Percentiles rank a stretch among this genome's conserved stretches.
These are phyloP conservation scores for Ormyrus pomaceus DNA, from an alignment of 2,888 invertebrate genomes.

Conservation along the genomic window DNA sequence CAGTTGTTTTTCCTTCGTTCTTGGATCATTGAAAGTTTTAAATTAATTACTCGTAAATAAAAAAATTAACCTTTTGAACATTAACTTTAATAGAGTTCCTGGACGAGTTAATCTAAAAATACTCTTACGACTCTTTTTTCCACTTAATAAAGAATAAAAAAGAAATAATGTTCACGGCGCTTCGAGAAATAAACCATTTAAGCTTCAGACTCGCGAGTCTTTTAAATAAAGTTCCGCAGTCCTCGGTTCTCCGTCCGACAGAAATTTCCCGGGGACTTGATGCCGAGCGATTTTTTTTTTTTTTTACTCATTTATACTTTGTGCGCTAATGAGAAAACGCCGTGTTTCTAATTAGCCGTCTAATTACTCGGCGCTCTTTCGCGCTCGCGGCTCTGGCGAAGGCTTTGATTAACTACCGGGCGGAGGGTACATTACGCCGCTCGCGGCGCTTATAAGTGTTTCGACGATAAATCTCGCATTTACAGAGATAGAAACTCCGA, in stretches of 20 bases:
- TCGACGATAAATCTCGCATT: constrained; percentile 43
- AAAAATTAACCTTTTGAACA: too few relatives aligned
- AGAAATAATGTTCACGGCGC: constrained; percentile 18
- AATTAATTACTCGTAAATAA: too few relatives aligned
- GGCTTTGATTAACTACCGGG: constrained; percentile 54
- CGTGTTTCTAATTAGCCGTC: constrained; percentile 61
- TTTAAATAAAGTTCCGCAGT: constrained; percentile 24
- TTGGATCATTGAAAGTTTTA: too few relatives aligned
- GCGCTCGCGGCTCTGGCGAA: constrained; percentile 28
- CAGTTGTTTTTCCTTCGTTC: too few relatives aligned
- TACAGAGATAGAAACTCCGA: not conserved
- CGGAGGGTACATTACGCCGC: not conserved
- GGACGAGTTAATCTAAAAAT: constrained; percentile 46
- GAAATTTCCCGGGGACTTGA: constrained; percentile 12
- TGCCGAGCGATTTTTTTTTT: not conserved
- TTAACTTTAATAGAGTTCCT: not conserved
- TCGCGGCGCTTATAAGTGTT: constrained; percentile 33
- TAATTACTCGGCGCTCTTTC: constrained; percentile 60
- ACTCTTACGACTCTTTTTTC: constrained; percentile 21
- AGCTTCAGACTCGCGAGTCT: not conserved
- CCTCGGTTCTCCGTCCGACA: not conserved
- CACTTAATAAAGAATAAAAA: constrained; percentile 15
- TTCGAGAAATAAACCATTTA: constrained; percentile 18
- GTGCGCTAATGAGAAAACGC: constrained; percentile 58
- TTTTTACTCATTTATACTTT: not conserved